These are phyloP conservation scores for Polyergus mexicanus DNA, from an alignment of 1,140 invertebrate species.

Conservation along the genomic window DNA sequence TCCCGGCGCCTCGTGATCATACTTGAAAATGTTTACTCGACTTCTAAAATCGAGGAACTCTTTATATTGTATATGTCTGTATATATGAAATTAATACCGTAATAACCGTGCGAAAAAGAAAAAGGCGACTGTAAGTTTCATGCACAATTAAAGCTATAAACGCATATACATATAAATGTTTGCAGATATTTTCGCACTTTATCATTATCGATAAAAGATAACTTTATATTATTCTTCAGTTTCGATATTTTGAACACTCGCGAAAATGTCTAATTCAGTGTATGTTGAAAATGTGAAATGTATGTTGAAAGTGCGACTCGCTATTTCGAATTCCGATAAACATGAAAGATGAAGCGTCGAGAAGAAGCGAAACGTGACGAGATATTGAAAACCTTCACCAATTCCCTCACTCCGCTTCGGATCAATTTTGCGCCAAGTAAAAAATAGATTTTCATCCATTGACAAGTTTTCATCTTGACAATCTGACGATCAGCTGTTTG, in stretches of 20 bases:
- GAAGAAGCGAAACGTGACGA: constrained; percentile 45
- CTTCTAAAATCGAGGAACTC: background rate
- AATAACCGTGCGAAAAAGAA: background rate
- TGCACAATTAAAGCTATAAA: background rate
- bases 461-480: background rate
- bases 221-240: background rate
- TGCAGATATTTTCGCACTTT: background rate
- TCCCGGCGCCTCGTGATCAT: background rate
- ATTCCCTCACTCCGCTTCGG: constrained; percentile 13
- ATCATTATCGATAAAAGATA: background rate
- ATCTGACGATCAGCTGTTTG: constrained; percentile 49
- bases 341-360: constrained; percentile 17
- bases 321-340: constrained; percentile 20
- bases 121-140: background rate
- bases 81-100: background rate
- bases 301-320: constrained; percentile 7
- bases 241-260: background rate
- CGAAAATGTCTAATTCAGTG: background rate
- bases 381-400: constrained; percentile 54
- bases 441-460: background rate
- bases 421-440: constrained; percentile 11
- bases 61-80: background rate
- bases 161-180: background rate
- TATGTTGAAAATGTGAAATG: background rate
- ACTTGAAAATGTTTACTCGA: constrained; percentile 10